Conservation (phyloP, 1,140 invertebrate species). For the Rhizoglyphus robini region DNA sequence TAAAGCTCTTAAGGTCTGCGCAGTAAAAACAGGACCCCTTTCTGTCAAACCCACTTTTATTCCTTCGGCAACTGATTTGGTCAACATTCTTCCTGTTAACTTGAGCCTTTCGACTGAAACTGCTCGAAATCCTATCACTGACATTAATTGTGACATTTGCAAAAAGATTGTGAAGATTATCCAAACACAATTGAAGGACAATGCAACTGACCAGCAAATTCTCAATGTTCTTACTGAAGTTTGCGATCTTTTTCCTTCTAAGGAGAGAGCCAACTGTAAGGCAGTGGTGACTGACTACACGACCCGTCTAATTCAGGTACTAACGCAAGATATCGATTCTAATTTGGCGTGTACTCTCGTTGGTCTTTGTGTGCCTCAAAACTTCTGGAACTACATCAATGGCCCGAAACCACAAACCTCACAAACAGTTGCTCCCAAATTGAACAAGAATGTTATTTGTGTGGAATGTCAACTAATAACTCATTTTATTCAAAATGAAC, state of each 20-base stretch:
- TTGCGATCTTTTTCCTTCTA: slow-evolving; percentile 17
- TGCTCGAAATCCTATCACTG: neutral
- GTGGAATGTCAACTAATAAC: slow-evolving; percentile 22
- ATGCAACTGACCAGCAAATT: slow-evolving; percentile 23
- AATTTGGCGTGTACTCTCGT: slow-evolving; percentile 20
- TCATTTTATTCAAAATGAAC: slow-evolving; percentile 20
- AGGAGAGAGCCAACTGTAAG: slow-evolving; percentile 15
- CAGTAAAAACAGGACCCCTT: neutral
- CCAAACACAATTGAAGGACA: slow-evolving; percentile 20
- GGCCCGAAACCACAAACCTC: neutral
- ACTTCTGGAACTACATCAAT: neutral
- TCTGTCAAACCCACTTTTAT: neutral
- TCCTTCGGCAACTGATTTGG: neutral
- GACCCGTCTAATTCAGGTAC: slow-evolving; percentile 16
- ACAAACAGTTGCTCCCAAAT: neutral
- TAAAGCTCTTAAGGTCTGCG: slow-evolving; percentile 10
- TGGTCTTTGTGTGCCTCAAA: slow-evolving; percentile 20
- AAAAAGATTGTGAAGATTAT: slow-evolving; percentile 22
- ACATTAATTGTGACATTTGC: slow-evolving; percentile 22
- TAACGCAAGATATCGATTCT: slow-evolving; percentile 21
- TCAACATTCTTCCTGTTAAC: slow-evolving; percentile 12
- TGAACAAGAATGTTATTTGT: neutral
- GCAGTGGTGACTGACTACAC: slow-evolving; percentile 21
- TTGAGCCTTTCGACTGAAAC: neutral
- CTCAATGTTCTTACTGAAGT: slow-evolving; percentile 21